A percentile compares a stretch with the other conserved stretches of the same genome.
Evolutionary conservation across 2,113 vertebrate species (phyloP).

Genomic region (Callorhinus ursinus): DNA sequence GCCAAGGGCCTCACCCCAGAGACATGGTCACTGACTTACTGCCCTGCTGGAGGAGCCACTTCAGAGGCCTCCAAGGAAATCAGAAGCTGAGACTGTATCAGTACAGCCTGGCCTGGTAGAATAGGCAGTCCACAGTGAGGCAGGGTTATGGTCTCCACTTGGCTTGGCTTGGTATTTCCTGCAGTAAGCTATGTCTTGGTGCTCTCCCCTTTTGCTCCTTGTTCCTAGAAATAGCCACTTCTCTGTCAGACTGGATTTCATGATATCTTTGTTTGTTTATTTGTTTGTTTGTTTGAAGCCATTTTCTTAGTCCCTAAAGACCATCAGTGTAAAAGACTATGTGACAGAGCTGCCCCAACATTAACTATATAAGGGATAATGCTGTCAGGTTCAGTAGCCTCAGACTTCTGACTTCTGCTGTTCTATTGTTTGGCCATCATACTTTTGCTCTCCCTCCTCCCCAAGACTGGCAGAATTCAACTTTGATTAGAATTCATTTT

Average conservation of each 20-base stretch:
- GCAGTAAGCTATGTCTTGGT: neutral
- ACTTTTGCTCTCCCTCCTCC: neutral
- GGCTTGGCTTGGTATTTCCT: neutral
- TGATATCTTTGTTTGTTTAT: neutral
- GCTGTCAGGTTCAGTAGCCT: neutral
- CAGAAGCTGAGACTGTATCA: neutral
- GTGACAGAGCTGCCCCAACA: neutral
- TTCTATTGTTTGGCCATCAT: neutral
- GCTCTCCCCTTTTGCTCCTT: neutral
- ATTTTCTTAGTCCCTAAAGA: constrained; percentile 35
- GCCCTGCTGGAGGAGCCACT: neutral
- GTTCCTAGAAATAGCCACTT: constrained; percentile 47
- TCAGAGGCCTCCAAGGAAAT: neutral
- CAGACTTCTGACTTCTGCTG: neutral
- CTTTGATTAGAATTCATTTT: constrained; percentile 36
- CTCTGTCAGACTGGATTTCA: constrained; percentile 43
- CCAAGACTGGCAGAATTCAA: neutral
- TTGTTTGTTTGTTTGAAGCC: constrained; percentile 11
- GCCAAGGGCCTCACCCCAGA: neutral
- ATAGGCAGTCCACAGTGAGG: neutral
- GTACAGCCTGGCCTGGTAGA: neutral
- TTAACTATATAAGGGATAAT: constrained; percentile 42
- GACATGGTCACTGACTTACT: neutral
- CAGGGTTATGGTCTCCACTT: neutral
- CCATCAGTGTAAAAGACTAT: constrained; percentile 13